A percentile compares a stretch with the other conserved stretches of the same genome.
Conservation (phyloP, 1,140 invertebrate species). For the Bombus superbus region DNA sequence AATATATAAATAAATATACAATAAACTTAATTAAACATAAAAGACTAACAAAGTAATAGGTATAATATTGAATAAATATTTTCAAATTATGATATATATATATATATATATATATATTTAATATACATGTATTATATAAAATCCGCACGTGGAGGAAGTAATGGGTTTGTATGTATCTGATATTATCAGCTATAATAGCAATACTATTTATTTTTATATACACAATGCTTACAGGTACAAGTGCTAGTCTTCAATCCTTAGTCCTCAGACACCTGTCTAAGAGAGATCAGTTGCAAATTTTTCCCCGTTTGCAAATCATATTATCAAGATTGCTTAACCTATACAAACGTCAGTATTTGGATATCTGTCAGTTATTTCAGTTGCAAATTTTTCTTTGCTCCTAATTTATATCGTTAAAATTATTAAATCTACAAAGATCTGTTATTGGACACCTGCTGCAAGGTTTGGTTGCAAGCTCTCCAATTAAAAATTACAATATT, state of each 20-base stretch:
- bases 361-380: neutral
- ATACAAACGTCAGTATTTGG: neutral
- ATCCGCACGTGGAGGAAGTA: neutral
- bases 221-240: conserved; percentile 19
- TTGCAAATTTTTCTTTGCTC: neutral
- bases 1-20: neutral
- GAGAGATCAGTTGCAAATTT: neutral
- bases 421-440: neutral
- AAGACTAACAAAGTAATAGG: too few species aligned
- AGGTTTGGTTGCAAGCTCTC: neutral
- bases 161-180: neutral
- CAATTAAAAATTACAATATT: neutral
- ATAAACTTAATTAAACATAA: too few species aligned
- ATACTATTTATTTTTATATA: conserved; percentile 1
- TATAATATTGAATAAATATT: too few species aligned
- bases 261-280: conserved; percentile 24
- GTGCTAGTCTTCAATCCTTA: conserved; percentile 10
- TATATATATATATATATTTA: neutral
- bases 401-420: neutral
- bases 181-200: too few species aligned
- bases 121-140: conserved; percentile 7
- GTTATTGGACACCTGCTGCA: conserved; percentile 13
- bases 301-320: neutral
- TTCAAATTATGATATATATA: too few species aligned
- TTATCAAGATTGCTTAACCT: neutral